Evolutionary conservation across 2,113 vertebrate genomes (phyloP).

Genomic region (Dicaeum eximium): DNA sequence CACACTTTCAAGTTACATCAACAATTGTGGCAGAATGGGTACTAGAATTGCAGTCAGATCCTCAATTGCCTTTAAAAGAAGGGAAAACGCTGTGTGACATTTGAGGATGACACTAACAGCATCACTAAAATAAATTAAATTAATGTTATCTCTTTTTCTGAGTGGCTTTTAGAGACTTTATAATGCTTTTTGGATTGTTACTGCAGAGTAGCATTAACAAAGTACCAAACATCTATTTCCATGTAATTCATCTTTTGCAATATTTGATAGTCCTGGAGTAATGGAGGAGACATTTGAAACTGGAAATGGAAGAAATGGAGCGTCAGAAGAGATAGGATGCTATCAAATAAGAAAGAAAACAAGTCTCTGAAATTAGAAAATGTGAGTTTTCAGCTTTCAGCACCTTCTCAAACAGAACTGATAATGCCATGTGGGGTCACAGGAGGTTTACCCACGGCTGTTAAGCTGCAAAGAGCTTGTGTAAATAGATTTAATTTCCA

Average conservation of each 20-base stretch:
- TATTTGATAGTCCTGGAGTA: not conserved
- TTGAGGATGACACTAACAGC: constrained; percentile 13
- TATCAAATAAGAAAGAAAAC: constrained; percentile 10
- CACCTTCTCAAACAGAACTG: not conserved
- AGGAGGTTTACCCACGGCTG: not conserved
- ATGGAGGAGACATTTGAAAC: not conserved
- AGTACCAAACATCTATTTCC: not conserved
- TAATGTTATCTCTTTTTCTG: constrained; percentile 15
- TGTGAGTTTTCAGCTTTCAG: not conserved
- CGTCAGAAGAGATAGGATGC: not conserved
- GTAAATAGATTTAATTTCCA: not conserved
- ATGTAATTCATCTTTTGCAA: not conserved
- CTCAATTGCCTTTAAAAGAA: constrained; percentile 10
- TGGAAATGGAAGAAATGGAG: not conserved
- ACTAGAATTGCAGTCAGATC: not conserved
- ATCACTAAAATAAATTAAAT: constrained; percentile 50
- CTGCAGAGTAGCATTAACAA: not conserved
- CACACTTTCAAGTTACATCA: constrained; percentile 9
- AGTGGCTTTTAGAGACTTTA: constrained; percentile 22
- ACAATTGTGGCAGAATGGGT: constrained; percentile 1
- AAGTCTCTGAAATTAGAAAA: not conserved
- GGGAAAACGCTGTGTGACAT: constrained; percentile 18
- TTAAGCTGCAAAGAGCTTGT: not conserved
- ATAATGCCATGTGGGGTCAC: not conserved
- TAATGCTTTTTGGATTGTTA: constrained; percentile 16